Base-by-base conservation (phyloP, 2,888 invertebrate species). In the Brenthis daphne region DNA sequence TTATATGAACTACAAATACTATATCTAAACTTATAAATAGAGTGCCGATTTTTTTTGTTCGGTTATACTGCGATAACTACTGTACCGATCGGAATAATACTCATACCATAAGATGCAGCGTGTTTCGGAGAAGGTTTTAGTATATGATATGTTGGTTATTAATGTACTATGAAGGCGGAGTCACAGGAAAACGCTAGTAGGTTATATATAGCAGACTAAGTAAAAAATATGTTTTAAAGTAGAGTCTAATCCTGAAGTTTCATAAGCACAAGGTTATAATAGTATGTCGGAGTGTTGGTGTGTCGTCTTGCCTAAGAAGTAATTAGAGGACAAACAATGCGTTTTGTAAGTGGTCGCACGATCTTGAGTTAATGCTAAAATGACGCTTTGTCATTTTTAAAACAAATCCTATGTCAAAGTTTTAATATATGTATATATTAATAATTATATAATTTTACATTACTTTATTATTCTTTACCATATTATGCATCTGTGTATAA, bases 321-420 rank as follows among this genome's bases (percentile, higher is more conserved):
- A 86, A 87, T 87, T 84, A 82, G 74, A 80, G 77, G 77, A 81
- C 84, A 82, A 83, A 87, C 88, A 88, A 88, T 87, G 77, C 76
- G 79, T 88, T 83, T 86, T 84, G 88, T 79, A 88, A 89, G 78
- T 71, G 72, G 73, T 76, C 86, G 77, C 88, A 88, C 87, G 88
- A 84, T 86, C 86, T 87, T 85, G 84, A 81, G 56, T 61, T 53
- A 56, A 6, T 43, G 57, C 54, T 64, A 64, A 64, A 57, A 58
- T 47, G 29, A 64, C 11, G 58, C 68, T 54, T 53, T 13, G 5
- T 14, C 13, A 8, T 8, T 53, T 5, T 53, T 53, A 53, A 29
- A 29, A 29, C 5, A 4, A 29, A 29, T 29, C 29, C 29, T 29
- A 29, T 29, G 0, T 29, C 29, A 29, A 29, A 29, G 5, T 53